Base-by-base conservation (phyloP, 2,888 invertebrate species). In the Amiota minor region DNA sequence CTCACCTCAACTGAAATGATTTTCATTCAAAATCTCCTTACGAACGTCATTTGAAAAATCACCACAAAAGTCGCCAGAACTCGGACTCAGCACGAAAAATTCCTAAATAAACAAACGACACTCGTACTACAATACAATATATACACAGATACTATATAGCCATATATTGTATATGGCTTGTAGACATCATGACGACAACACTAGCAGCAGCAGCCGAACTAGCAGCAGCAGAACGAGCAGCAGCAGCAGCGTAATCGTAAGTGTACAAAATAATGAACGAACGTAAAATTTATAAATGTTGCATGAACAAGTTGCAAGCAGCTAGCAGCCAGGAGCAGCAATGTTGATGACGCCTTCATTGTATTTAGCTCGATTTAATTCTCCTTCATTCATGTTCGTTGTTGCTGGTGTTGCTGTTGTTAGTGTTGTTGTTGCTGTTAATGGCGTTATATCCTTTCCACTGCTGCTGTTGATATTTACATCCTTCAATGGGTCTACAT, bases 161-260 rank as follows among this genome's bases (percentile, higher is more conserved):
- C 68, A 68, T 75, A 62, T 75, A 75, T 74, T 74, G 72, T 78
- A 75, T 77, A 77, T 65, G 35, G 70, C 78, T 84, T 77, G 79
- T 79, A 85, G 83, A 85, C 83, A 79, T 80, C 70, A 79, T 85
- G 85, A 85, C 83, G 85, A 83, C 83, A 81, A 77, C 75, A 77
- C 74, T 56, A 62, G 62, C 69, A 73, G 74, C 20, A 53, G 8
- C 62, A 64, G 64, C 64, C 9, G 45, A 23, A 23, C 11, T 9
- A n/a, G 23, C 35, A 61, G 35, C 61, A 61, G 23, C 61, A 23
- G 35, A 10, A n/a, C n/a, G 12, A 45, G 12, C 18, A 59, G 10
- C 59, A 18, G 20, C 20, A n/a, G 20, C 16, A 59, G 20, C n/a
- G 59, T 12, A n/a, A 59, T 11, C n/a, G 59, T 12, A n/a, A 53